Base-by-base conservation (phyloP, 1,140 invertebrate genomes). In the Diprion similis region DNA sequence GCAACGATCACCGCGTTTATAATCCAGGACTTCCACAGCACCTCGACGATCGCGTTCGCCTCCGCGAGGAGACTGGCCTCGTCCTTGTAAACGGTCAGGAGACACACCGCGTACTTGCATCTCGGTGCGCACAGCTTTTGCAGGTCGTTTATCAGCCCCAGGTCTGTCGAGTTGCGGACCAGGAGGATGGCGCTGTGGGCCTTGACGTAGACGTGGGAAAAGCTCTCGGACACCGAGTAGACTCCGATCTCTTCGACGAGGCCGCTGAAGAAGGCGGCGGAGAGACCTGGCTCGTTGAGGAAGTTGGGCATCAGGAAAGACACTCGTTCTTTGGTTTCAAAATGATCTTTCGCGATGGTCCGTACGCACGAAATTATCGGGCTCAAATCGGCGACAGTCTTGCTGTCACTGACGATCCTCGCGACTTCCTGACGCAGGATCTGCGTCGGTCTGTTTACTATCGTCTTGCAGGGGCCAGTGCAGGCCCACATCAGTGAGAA, bases 1-100 rank as follows among this genome's bases (percentile, higher is more conserved):
- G 77, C 83, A 17, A 86, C 67, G 6, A 84, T 73, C 1, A 75
- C 77, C 0, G 80, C 67, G 10, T 80, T 82, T 0, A 74, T 73
- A 8, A 84, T 72, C 66, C 70, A 74, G 8, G 65, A 59, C 0
- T 10, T 15, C 82, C 84, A 83, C 73, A 87, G 72, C 8, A 59
- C 45, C 7, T 75, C 10, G 1, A 77, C 67, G 19, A 84, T 46
- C 8, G 1, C 6, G 0, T 71, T 9, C 1, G 75, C 68, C 0
- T 81, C 71, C 0, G 71, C 19, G 11, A 82, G 65, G 8, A 87
- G 85, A 9, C 64, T 73, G 3, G 73, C 68, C 46, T 82, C 51
- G 10, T 79, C 68, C 0, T 19, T 17, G 51, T 79, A 85, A 10
- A 15, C 8, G 0, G 13, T 70, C 0, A 73, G 75, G 7, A 84